phyloP scores from a whole-genome alignment of 2,888 invertebrate species.

The Hesperia comma region DNA sequence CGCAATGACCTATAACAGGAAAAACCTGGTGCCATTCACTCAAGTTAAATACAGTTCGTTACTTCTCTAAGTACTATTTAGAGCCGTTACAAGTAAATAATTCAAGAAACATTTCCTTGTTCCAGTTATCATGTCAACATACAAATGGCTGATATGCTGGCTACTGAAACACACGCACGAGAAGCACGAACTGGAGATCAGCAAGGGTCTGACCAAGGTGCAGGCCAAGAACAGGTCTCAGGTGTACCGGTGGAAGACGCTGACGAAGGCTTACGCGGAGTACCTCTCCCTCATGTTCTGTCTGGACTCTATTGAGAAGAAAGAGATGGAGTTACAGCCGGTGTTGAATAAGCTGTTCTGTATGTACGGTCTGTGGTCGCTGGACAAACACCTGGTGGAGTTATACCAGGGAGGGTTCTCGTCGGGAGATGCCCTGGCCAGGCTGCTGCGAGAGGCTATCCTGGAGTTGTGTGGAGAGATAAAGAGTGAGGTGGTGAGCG shows the following conservation, averaged over 20 bases:
- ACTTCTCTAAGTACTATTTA: no score
- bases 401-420: conserved; percentile 88
- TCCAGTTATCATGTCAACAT: conserved; percentile 88
- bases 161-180: conserved; percentile 88
- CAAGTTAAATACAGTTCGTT: no score
- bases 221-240: conserved; percentile 91
- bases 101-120: conserved; percentile 28
- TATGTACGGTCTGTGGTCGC: conserved; percentile 71
- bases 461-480: conserved; percentile 87
- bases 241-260: conserved; percentile 89
- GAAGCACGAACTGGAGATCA: conserved; percentile 82
- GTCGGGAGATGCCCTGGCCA: conserved; percentile 79
- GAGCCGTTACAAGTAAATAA: no score
- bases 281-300: conserved; percentile 84
- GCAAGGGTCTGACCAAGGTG: conserved; percentile 86
- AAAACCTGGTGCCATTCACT: no score
- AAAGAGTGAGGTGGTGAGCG: conserved; percentile 89
- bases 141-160: conserved; percentile 93
- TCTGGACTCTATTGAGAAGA: conserved; percentile 71
- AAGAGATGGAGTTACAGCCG: conserved; percentile 64
- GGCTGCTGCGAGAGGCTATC: conserved; percentile 86
- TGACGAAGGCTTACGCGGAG: conserved; percentile 92
- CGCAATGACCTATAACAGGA: no score
- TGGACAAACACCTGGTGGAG: conserved; percentile 88
- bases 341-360: conserved; percentile 77